Evolutionary conservation across 2,888 invertebrate species (phyloP).

Genomic region (Scaptomyza caliginosa): DNA sequence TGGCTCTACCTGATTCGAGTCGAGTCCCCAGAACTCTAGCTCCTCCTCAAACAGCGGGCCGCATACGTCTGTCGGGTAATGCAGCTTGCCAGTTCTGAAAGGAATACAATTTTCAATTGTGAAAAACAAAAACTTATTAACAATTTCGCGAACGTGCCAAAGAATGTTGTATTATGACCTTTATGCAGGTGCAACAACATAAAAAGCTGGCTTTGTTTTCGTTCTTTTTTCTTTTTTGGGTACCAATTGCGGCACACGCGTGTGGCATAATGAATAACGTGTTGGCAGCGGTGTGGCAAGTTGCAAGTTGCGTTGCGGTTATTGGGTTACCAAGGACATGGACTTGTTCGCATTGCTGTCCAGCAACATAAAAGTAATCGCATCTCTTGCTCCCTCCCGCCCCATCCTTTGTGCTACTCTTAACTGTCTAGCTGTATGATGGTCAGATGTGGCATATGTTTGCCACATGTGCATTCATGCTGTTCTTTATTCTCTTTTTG

Average conservation of each 20-base stretch:
- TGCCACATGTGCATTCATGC: constrained; percentile 42
- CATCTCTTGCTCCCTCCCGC: background rate
- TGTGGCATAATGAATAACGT: constrained; percentile 8
- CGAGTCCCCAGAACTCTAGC: constrained; percentile 97
- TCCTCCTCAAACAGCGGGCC: constrained; percentile 98
- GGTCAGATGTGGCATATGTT: constrained; percentile 34
- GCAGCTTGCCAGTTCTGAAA: constrained; percentile 94
- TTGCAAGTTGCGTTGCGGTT: background rate
- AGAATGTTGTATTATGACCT: constrained; percentile 29
- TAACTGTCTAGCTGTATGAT: constrained; percentile 8
- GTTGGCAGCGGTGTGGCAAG: background rate
- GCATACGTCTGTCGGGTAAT: constrained; percentile 98
- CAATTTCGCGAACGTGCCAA: background rate
- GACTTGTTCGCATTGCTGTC: constrained; percentile 71
- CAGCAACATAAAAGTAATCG: constrained; percentile 52
- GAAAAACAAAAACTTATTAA: no score
- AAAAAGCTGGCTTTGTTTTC: background rate
- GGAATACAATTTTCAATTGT: background rate
- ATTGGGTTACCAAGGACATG: constrained; percentile 44
- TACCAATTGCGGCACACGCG: constrained; percentile 68
- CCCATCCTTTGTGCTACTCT: constrained; percentile 18
- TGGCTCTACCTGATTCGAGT: constrained; percentile 98
- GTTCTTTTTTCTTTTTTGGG: no score
- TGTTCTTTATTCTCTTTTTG: constrained; percentile 2
- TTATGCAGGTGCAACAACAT: constrained; percentile 14